Conservation (phyloP, 1,140 invertebrate genomes). For the Listronotus oregonensis region DNA sequence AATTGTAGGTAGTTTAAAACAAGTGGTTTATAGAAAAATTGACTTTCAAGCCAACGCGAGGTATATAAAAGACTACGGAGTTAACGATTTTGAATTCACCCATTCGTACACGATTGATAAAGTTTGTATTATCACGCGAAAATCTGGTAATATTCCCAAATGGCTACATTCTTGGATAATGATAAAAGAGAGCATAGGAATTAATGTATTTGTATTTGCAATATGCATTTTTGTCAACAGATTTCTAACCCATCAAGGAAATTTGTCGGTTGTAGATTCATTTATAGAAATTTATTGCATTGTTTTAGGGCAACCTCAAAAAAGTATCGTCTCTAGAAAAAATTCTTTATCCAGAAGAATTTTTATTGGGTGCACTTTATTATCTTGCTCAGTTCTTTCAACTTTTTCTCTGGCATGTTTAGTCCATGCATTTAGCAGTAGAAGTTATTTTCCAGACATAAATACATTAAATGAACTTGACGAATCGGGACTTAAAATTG, state of each 20-base stretch:
- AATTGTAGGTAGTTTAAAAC: background rate
- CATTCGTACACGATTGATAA: conserved; percentile 9
- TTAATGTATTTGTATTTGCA: background rate
- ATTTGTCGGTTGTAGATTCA: conserved; percentile 8
- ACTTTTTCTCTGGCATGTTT: background rate
- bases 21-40: conserved; percentile 5
- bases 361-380: background rate
- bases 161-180: conserved; percentile 9
- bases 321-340: background rate
- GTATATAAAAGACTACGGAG: conserved; percentile 2
- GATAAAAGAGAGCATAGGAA: background rate
- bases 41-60: conserved; percentile 17
- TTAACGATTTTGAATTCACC: conserved; percentile 17
- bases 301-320: background rate
- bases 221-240: background rate
- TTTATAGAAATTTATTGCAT: background rate
- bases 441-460: conserved; percentile 3
- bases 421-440: background rate
- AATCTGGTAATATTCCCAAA: conserved; percentile 10
- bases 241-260: background rate
- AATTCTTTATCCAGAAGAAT: background rate
- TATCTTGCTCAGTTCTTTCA: background rate
- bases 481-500: conserved; percentile 2
- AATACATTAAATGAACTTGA: conserved; percentile 6
- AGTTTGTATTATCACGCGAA: conserved; percentile 16